These are phyloP conservation scores for Choloepus didactylus DNA, from an alignment of 2,797 vertebrate genomes.

Conservation along the genomic window DNA sequence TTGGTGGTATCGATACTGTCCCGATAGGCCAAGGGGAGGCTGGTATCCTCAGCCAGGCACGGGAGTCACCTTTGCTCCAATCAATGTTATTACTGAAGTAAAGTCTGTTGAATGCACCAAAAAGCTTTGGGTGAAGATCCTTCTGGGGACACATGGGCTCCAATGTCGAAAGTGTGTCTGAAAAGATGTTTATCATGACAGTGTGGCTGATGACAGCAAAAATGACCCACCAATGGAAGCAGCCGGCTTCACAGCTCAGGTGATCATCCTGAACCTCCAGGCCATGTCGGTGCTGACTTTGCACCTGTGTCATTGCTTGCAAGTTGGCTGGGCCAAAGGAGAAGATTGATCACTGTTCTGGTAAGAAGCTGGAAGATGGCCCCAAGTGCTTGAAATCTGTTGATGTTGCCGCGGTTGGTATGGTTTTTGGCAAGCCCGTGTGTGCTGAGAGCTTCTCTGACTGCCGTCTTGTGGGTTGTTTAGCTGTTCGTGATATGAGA, in stretches of 20 bases:
- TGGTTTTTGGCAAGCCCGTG: too few species aligned
- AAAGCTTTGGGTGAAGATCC: constrained; percentile 93
- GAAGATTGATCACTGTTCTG: constrained; percentile 93
- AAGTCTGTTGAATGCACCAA: constrained; percentile 94
- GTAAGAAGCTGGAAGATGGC: constrained; percentile 95
- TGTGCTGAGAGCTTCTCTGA: too few species aligned
- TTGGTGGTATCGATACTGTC: constrained; percentile 95
- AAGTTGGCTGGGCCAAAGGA: constrained; percentile 65
- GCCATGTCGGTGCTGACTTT: constrained; percentile 92
- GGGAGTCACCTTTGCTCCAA: too few species aligned
- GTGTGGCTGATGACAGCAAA: constrained; percentile 90
- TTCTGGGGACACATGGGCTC: constrained; percentile 95
- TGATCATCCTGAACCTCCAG: constrained; percentile 96
- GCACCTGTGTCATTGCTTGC: constrained; percentile 88
- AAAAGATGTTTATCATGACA: constrained; percentile 95
- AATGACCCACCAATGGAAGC: too few species aligned
- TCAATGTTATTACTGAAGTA: constrained; percentile 94
- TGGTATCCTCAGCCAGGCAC: constrained; percentile 80
- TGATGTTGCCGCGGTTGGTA: constrained; percentile 93
- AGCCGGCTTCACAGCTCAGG: constrained; percentile 83
- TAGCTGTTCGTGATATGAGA: too few species aligned
- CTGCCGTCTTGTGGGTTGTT: too few species aligned
- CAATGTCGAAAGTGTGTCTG: constrained; percentile 95
- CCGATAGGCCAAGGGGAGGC: constrained; percentile 94
- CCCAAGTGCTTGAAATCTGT: constrained; percentile 94